Base-by-base conservation (phyloP, 2,888 invertebrate species). In the Pharmacophagus antenor region DNA sequence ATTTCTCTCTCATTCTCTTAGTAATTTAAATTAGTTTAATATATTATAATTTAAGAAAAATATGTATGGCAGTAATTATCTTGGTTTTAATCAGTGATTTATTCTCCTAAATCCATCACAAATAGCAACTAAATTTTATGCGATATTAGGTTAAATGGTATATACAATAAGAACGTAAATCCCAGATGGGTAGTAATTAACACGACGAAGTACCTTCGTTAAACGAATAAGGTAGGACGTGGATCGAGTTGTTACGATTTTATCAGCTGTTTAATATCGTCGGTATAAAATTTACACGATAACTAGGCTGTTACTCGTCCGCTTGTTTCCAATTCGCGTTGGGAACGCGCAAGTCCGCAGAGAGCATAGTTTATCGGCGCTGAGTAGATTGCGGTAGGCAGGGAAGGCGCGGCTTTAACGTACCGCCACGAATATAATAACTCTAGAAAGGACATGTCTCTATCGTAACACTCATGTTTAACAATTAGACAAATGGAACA, bases 331-430 rank as follows among this genome's bases (percentile, higher is more conserved):
- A 17, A 37, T 22, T 50, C 47, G 46, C 44, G 31, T 52, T 31
- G 52, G 17, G 23, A 54, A 54, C 54, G 27, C 46, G 54, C 46
- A 41, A 41, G 25, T 41, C 48, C 46, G 37, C 53, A 50, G 47
- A 58, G 50, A 48, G 62, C 58, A 62, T 58, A 60, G 51, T 53
- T 56, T 47, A 44, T 59, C 62, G 62, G 41, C 55, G 42, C 44
- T 23, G 42, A 25, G 41, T 58, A 56, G 56, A 51, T 55, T 63
- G 62, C 50, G 63, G 61, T 59, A 63, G 63, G 62, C 56, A 61
- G 52, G 46, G 57, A 56, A 50, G 58, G 62, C 56, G 56, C 63
- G 63, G 57, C 46, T 51, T 48, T 51, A 57, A 58, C 60, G 62
- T 54, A 53, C 42, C 4, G 44, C 52, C 31, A 31, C 58, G 51